Evolutionary conservation across 1,140 invertebrate species (phyloP), one percentile per base, ranked within the genome.

Genomic region (Eciton burchellii): DNA sequence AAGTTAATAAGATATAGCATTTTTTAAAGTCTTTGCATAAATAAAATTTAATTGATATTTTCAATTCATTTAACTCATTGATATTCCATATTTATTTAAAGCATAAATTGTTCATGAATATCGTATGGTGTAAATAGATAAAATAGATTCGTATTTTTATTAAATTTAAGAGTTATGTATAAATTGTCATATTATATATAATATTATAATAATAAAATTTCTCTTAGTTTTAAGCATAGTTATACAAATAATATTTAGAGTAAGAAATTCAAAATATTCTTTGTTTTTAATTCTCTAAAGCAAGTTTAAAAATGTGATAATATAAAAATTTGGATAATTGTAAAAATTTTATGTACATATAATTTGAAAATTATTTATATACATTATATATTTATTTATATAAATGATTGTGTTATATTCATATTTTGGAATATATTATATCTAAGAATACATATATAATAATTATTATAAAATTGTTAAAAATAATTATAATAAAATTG

Each of bases 391-490:
- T 9, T 16, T 45, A 21, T 29, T n/a, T 35, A 35, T 63, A 47
- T 8, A 52, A 26, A 8, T 63, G 24, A 70, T 3, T 1, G 8
- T 56, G 16, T 35, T 54, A 0, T 54, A 56, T 8, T 65, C 24
- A 19, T 54, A 62, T 41, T 6, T 9, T 21, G 35, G 12, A 29
- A 73, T 4, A 73, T 4, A 35, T 59, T 60, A 71, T 6, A 16
- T 74, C 14, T 11, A 54, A 16, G 57, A 74, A 81, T 54, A 84
- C 21, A 85, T 29, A n/a, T 65, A 56, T 57, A 66, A 26, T 11
- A 54, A 43, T 56, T 26, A 43, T 68, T 56, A 41, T 21, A n/a
- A n/a, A n/a, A n/a, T n/a, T n/a, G n/a, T n/a, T n/a, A n/a, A n/a
- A n/a, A 41, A n/a, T 19, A 14, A 29, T 16, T 21, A 19, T 72